Base-by-base conservation (phyloP, 1,140 invertebrate genomes). In the Rhysida immarginata region DNA sequence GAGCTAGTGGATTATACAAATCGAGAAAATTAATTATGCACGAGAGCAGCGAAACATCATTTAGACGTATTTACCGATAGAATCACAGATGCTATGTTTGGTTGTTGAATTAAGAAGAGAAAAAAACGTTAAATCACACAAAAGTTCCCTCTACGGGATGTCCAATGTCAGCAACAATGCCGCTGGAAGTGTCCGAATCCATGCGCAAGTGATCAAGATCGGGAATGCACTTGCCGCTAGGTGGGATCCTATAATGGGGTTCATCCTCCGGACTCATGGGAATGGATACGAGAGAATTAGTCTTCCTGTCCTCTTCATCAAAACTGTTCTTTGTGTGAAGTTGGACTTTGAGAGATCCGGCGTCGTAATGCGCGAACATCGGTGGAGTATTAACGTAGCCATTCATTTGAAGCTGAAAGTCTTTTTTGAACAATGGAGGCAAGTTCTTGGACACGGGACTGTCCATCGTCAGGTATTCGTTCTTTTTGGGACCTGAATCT, bases 401-500 rank as follows among this genome's bases (percentile, higher is more conserved):
- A n/a, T 41, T 41, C 35, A 41, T 41, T 41, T 41, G 11, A n/a
- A 11, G 35, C 11, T 48, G 45, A 8, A 14, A 48, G 45, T 48
- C 45, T 48, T 48, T 20, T 11, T 8, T 11, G 21, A 48, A 48
- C 8, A 11, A 11, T 23, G 8, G 11, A 23, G 45, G 13, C 8
- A 48, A 18, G 13, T 11, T 26, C 24, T 51, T 27, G 13, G 49
- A 11, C 5, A 21, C 21, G 16, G 44, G 44, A 46, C 44, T 51
- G 49, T 51, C 49, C 49, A 51, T 51, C 24, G 21, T 51, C 49
- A 51, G 24, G 21, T 51, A 51, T 5, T 51, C 49, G 26, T 51
- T 25, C 13, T n/a, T n/a, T n/a, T n/a, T n/a, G n/a, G n/a, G n/a
- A 26, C 5, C 3, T 5, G 8, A 26, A 26, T 51, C 24, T 5